These are phyloP conservation scores for Tinea trinotella DNA, from an alignment of 2,888 invertebrate genomes.

Conservation along the genomic window DNA sequence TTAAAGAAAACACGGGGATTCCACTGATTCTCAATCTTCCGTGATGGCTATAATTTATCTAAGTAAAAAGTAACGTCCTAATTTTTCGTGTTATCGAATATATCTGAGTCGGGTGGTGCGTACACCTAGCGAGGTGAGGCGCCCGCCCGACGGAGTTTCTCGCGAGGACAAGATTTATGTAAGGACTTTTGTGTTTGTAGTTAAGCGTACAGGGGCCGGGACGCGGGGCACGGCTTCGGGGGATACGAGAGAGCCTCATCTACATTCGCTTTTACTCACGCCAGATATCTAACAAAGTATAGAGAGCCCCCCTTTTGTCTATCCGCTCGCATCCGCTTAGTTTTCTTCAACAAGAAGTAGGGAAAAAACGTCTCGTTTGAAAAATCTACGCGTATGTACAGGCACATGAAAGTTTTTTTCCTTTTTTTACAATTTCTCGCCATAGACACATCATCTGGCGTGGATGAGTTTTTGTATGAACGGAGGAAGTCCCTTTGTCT, in stretches of 20 bases:
- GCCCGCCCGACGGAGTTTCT: constrained; percentile 41
- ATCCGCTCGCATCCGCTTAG: constrained; percentile 56
- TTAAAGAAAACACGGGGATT: background rate
- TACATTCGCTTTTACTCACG: constrained; percentile 58
- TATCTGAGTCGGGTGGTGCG: constrained; percentile 41
- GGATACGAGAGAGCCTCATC: constrained; percentile 45
- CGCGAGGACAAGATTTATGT: constrained; percentile 67
- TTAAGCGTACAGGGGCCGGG: constrained; percentile 41
- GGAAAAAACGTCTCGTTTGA: constrained; percentile 56
- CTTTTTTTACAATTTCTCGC: constrained; percentile 64
- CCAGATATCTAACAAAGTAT: constrained; percentile 59
- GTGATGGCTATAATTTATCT: background rate
- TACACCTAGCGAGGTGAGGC: constrained; percentile 49
- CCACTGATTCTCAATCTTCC: background rate
- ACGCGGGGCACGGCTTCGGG: constrained; percentile 28
- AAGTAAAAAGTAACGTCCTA: background rate
- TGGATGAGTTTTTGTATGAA: constrained; percentile 68
- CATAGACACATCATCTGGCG: constrained; percentile 70
- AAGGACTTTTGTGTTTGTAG: constrained; percentile 70
- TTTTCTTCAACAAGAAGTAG: constrained; percentile 51
- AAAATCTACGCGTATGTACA: constrained; percentile 50
- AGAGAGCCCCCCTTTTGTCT: constrained; percentile 56
- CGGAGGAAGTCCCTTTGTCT: constrained; percentile 66
- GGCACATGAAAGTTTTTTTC: constrained; percentile 43
- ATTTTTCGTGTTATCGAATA: constrained; percentile 60